Evolutionary conservation across 2,797 vertebrate genomes (phyloP), one percentile per base, ranked within the genome.

Genomic region (Micropoecilia bifurca): DNA sequence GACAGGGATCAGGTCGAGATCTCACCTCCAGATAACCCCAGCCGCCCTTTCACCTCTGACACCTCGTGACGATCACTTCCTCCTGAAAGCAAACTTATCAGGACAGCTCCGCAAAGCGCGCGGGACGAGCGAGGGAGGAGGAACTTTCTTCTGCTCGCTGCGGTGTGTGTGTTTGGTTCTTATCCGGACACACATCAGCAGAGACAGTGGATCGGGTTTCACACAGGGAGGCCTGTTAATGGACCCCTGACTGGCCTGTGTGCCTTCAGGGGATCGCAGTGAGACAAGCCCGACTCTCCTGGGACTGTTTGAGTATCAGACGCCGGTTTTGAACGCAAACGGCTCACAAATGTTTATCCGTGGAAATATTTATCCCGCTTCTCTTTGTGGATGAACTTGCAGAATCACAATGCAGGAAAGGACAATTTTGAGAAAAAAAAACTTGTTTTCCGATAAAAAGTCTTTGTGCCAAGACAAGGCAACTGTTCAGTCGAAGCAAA

Each of bases 41-140:
- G n/a, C 46, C 75, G 75, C 91, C 89, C 90, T 93, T 86, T 93
- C 73, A 93, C 91, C 92, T 86, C 74, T 83, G 89, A 93, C 93
- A 89, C 89, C 85, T 74, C 30, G 48, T 68, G 88, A 84, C 89
- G 83, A 84, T 73, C 86, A 81, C 89, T 91, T 92, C 93, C 90
- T 88, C 71, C 82, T 71, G 71, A 91, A 89, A 91, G 77, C 87
- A 82, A 82, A 83, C 77, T 82, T 86, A 92, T 91, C 87, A 90
- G 18, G 13, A 48, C 73, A 0, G n/a, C 4, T 14, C 59, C 8
- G 5, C 43, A 41, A 77, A 82, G 36, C 36, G 55, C 7, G 80
- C 66, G 53, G 75, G 48, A 83, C 75, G 83, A 84, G 83, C 79
- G 85, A 86, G 66, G 14, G 85, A 86, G 66, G 14, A 2, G 45